phyloP scores from a whole-genome alignment of 2,888 invertebrate genomes.

The Hydropsyche betteni region DNA sequence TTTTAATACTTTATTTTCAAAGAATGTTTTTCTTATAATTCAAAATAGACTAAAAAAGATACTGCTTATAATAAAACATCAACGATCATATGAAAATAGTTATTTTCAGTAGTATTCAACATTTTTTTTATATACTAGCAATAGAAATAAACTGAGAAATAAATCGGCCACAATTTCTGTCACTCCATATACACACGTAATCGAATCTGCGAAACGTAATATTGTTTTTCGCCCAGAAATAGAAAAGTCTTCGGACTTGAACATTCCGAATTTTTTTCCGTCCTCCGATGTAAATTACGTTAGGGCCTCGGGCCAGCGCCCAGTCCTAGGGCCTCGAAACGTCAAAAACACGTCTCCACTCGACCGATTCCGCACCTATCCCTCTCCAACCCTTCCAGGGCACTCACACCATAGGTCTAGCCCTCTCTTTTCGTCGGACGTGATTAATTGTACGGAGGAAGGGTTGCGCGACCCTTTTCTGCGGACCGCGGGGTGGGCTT shows the following conservation, averaged over 20 bases:
- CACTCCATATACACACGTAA: constrained; percentile 7
- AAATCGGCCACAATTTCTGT: background rate
- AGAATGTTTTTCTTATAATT: no score
- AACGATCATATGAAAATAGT: no score
- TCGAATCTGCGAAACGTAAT: constrained; percentile 8
- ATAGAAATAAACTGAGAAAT: no score
- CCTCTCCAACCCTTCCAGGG: background rate
- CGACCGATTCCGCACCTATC: constrained; percentile 38
- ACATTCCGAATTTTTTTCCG: background rate
- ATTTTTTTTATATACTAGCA: no score
- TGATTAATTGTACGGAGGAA: constrained; percentile 45
- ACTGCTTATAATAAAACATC: no score
- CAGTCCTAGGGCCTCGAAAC: constrained; percentile 41
- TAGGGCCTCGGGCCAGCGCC: constrained; percentile 43
- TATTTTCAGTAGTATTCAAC: no score
- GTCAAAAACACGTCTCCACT: constrained; percentile 49
- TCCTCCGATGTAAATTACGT: constrained; percentile 44
- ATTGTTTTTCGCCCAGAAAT: constrained; percentile 14
- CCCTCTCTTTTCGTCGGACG: constrained; percentile 21
- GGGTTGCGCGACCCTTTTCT: constrained; percentile 21
- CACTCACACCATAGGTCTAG: no score
- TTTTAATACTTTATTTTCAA: no score
- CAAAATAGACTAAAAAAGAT: no score
- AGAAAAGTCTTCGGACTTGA: background rate
- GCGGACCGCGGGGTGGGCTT: constrained; percentile 3